Base-by-base conservation (phyloP, 2,797 vertebrate species). In the Caiman crocodilus region DNA sequence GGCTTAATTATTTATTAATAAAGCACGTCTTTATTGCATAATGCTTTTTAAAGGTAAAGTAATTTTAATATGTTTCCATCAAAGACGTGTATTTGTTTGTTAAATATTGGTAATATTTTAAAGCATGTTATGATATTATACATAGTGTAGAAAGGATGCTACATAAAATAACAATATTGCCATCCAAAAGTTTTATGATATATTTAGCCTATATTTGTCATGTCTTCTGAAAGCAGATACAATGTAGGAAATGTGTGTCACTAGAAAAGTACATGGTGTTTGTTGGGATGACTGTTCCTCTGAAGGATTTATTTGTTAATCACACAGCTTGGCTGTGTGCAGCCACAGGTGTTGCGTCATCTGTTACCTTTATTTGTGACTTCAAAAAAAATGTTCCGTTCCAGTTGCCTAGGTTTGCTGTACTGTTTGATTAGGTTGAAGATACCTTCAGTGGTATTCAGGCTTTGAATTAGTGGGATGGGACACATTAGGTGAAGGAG, bases 261-360 rank as follows among this genome's bases (percentile, higher is more conserved):
- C 7, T 61, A 35, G 67, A 61, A 17, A 64, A 67, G 14, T 71
- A 23, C 14, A 32, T 35, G 20, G 14, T 42, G 25, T 9, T 71
- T 58, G 4, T 4, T 78, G 55, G 42, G 82, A 67, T 60, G 75
- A 23, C 17, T 75, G 17, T 6, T 14, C 4, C 63, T 59, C n/a
- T 79, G 55, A 12, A 55, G 10, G 42, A n/a, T 14, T 87, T 4
- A 10, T 75, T 77, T 63, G 88, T 20, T 32, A 75, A 28, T 26
- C 14, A 2, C 42, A 26, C n/a, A 18, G 10, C 13, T 88, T 57
- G 35, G 21, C 32, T 71, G 20, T 69, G 71, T 42, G 4, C 42
- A 3, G 0, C n/a, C 32, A 1, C 20, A 64, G 67, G 8, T 76
- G 23, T n/a, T 79, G 55, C 1, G 2, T 17, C 30, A 23, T 42